Base-by-base conservation (phyloP, 2,888 invertebrate species). In the Lepetodrilus schrolli region DNA sequence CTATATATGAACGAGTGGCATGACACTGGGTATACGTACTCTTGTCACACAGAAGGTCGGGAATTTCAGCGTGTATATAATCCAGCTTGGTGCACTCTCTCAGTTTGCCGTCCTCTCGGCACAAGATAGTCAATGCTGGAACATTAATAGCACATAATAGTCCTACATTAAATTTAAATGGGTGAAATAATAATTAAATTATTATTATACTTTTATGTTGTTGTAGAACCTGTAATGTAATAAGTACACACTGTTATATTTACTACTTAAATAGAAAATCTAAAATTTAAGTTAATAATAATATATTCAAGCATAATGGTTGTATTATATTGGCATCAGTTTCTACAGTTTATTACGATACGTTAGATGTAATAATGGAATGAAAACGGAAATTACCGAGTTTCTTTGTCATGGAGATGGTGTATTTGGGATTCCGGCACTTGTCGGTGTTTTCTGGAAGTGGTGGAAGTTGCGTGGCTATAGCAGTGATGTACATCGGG, bases 401-500 rank as follows among this genome's bases (percentile, higher is more conserved):
- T 21, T 43, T 66, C 17, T 36, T 38, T 13, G n/a, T n/a, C 10
- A 48, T 36, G 8, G 26, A 49, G 17, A 34, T 30, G 26, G 13
- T 17, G 34, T 23, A 49, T 17, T 26, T 23, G 38, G 51, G 50
- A 23, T 73, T 69, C 2, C 36, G 38, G 58, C 73, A 73, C 23
- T 73, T 38, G 2, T 23, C n/a, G n/a, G 68, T 37, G 7, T 17
- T 7, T 2, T 26, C 50, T 1, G 47, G 36, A 8, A 2, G 3
- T 7, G 36, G 17, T 21, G 70, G 74, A n/a, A 72, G 72, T 8
- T 48, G 38, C 17, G 47, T 72, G 10, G 58, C 75, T 10, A 69
- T 49, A 17, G 72, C 69, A 0, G 75, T 72, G 47, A 80, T 66
- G 65, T 77, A 80, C n/a, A 80, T 48, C 7, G 78, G 77, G 13